These are phyloP conservation scores for Montipora efflorescens DNA, from an alignment of 64 coral and sea anemone genomes.

Conservation along the genomic window DNA sequence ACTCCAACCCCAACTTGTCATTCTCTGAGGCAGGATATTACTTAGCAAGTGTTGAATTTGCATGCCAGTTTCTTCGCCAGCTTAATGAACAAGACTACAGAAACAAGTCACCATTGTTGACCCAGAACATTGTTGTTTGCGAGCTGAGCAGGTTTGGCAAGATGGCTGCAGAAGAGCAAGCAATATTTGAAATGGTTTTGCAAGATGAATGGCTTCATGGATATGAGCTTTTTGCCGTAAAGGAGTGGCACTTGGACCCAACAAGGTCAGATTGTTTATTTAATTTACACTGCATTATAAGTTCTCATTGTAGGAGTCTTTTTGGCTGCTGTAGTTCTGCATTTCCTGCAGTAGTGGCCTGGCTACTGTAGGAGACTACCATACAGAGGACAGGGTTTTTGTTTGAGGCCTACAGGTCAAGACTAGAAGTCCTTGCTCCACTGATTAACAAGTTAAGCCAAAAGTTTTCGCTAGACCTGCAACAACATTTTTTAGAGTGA, in stretches of 20 bases:
- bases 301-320: too few relatives aligned
- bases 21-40: slow-evolving; percentile 94
- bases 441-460: too few relatives aligned
- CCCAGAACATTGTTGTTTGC: slow-evolving; percentile 59
- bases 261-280: slow-evolving; percentile 48
- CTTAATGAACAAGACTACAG: slow-evolving; percentile 79
- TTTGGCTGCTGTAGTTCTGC: too few relatives aligned
- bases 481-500: too few relatives aligned
- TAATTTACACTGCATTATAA: neutral
- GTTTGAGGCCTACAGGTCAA: too few relatives aligned
- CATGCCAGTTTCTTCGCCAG: slow-evolving; percentile 77
- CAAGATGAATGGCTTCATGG: slow-evolving; percentile 67
- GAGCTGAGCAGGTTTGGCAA: slow-evolving; percentile 59
- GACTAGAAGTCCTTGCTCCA: too few relatives aligned
- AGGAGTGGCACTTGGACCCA: slow-evolving; percentile 89
- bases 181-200: slow-evolving; percentile 77
- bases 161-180: slow-evolving; percentile 41
- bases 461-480: too few relatives aligned
- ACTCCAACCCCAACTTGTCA: slow-evolving; percentile 81
- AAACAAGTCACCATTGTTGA: slow-evolving; percentile 28
- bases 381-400: too few relatives aligned
- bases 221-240: slow-evolving; percentile 82
- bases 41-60: slow-evolving; percentile 86
- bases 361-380: too few relatives aligned
- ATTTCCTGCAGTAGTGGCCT: too few relatives aligned